Conservation (phyloP, 2,888 invertebrate genomes). For the Platynereis dumerilii region DNA sequence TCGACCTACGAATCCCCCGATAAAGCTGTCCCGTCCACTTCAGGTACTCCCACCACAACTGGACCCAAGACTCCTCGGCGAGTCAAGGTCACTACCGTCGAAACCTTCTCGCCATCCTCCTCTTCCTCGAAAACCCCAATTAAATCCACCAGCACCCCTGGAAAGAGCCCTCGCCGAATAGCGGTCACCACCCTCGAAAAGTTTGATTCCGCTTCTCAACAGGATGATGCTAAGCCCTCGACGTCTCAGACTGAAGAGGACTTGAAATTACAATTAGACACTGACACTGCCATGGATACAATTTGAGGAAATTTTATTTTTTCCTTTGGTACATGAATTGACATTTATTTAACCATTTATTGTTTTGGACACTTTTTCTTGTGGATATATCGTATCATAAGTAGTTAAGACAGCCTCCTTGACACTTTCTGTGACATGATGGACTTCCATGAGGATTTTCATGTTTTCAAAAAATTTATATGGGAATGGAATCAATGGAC, state of each 20-base stretch:
- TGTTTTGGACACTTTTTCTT: no score
- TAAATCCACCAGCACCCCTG: no score
- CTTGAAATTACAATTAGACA: not conserved
- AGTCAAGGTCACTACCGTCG: not conserved
- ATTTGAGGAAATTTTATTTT: no score
- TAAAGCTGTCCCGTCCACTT: not conserved
- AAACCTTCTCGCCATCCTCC: not conserved
- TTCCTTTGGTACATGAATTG: no score
- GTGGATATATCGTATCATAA: no score
- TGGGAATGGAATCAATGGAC: no score
- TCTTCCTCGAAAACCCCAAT: not conserved
- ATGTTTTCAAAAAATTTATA: no score
- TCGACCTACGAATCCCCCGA: not conserved
- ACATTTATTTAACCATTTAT: no score
- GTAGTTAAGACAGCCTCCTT: no score
- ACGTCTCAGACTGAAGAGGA: not conserved
- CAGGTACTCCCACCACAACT: not conserved
- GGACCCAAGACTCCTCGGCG: constrained; percentile 10
- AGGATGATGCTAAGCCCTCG: not conserved
- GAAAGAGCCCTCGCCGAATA: not conserved
- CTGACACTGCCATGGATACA: constrained; percentile 5
- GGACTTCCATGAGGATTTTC: no score
- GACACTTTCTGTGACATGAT: no score
- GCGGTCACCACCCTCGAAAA: not conserved
- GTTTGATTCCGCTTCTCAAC: not conserved